Evolutionary conservation across 2,888 invertebrate species (phyloP), one percentile per base, ranked within the genome.

Genomic region (Enchytraeus crypticus): DNA sequence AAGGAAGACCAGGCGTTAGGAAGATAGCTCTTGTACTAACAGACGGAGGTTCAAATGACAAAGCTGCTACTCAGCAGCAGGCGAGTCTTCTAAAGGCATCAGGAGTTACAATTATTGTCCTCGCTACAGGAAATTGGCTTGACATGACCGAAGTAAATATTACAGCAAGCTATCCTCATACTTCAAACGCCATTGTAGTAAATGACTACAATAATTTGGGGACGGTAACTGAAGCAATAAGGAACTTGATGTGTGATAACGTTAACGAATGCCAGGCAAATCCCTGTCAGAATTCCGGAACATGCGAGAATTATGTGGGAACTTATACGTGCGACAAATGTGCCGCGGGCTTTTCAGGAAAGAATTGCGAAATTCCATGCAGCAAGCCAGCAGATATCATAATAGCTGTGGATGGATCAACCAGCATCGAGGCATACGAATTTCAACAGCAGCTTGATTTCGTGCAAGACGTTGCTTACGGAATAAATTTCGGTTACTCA

Each of bases 331-430:
- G 49, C 21, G 14, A 47, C 8, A 11, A 11, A 8, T 47, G 49
- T 23, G 23, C 49, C 5, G 5, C 49, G 49, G 18, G 18, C 14
- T 47, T 21, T 23, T 14, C 49, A 11, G 49, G 49, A 47, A 11
- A 23, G 21, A 47, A 11, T 5, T 47, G 49, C 26, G 23, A 47
- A 8, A 47, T 47, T 23, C 49, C 64, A 5, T 76, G 74, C 59
- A 69, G 64, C 1, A 67, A 72, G 1, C 66, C 60, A 4, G 73
- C 71, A 18, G 76, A 77, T 58, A 62, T 77, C 5, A 66, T 75
- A 11, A 75, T 77, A 61, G 64, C 75, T 14, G 56, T 77, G n/a
- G 64, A 63, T 43, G 29, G 53, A 5, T 59, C 65, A 3, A 54
- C 60, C 46, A 57, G 59, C 32, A 56, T 67, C 27, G 27, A 26